Base-by-base conservation (phyloP, 2,797 vertebrate genomes). In the Aphelocoma californica region DNA sequence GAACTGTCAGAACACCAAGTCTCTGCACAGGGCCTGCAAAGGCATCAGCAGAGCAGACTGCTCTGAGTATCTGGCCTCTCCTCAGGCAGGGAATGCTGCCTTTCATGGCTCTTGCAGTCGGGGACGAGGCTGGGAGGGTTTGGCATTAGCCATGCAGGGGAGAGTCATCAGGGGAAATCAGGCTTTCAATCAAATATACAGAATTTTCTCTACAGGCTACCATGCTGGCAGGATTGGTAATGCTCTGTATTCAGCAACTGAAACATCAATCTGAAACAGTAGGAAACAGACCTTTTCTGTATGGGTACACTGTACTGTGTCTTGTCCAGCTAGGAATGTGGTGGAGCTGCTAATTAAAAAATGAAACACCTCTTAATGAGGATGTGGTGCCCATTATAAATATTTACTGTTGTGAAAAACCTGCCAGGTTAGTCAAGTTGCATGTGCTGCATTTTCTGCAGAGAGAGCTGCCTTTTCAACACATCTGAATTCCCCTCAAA, bases 61-160 rank as follows among this genome's bases (percentile, higher is more conserved):
- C 53, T 66, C 66, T 9, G n/a, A 17, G 18, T 5, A 4, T 13
- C 50, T 14, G 45, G 38, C 32, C 32, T 29, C 48, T 48, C 28
- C n/a, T 50, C 15, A 19, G 89, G 24, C 73, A 62, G 47, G 62
- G 28, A 64, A 18, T 51, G 38, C 60, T 78, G 79, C 61, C 38
- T 82, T 62, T 47, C 71, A 42, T 51, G 58, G 54, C 78, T 60
- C 31, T 75, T 23, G 2, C 14, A 18, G 45, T 74, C 14, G 25
- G 73, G 42, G 44, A 10, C 1, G 2, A 83, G 69, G 64, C 61
- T 57, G 82, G 56, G 66, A 84, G 58, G 69, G 38, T 7, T 7
- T 90, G 75, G 77, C 77, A n/a, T 58, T 57, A 57, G 91, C 95
- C 82, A 92, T 92, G 94, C 92, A 95, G 82, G 86, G 40, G 32